phyloP scores from a whole-genome alignment of 2,888 invertebrate genomes.

The Limnephilus marmoratus region DNA sequence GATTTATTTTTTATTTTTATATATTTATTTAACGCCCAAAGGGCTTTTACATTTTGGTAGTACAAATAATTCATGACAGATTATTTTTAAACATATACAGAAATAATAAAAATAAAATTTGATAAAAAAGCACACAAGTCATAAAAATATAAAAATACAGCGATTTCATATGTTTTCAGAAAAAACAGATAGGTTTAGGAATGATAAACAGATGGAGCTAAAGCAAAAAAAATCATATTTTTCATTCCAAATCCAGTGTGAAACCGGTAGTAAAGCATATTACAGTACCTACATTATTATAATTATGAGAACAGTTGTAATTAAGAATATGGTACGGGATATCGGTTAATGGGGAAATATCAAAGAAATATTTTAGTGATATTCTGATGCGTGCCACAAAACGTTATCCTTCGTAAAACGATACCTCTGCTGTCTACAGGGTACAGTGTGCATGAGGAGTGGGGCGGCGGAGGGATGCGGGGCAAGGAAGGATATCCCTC shows the following conservation, averaged over 20 bases:
- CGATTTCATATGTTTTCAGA: too few relatives aligned
- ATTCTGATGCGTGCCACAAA: background rate
- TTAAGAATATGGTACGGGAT: background rate
- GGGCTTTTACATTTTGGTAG: too few relatives aligned
- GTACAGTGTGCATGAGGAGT: slow-evolving; percentile 24
- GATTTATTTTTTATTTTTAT: too few relatives aligned
- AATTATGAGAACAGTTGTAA: background rate
- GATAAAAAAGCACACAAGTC: too few relatives aligned
- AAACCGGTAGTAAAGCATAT: background rate
- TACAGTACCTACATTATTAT: background rate
- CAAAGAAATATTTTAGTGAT: background rate
- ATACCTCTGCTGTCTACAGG: background rate
- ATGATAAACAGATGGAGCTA: too few relatives aligned
- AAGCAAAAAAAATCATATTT: background rate
- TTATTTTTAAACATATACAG: too few relatives aligned
- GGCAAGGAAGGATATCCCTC: slow-evolving; percentile 60
- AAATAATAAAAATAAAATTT: too few relatives aligned
- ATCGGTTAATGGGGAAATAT: background rate
- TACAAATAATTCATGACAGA: too few relatives aligned
- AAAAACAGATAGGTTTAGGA: too few relatives aligned
- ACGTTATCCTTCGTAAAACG: slow-evolving; percentile 21
- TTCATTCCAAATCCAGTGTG: background rate
- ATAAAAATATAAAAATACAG: too few relatives aligned
- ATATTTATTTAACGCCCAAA: too few relatives aligned
- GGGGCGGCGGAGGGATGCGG: slow-evolving; percentile 66